These are phyloP conservation scores for Petrocephalus sullivani DNA, from an alignment of 2,797 vertebrate species.

Conservation along the genomic window DNA sequence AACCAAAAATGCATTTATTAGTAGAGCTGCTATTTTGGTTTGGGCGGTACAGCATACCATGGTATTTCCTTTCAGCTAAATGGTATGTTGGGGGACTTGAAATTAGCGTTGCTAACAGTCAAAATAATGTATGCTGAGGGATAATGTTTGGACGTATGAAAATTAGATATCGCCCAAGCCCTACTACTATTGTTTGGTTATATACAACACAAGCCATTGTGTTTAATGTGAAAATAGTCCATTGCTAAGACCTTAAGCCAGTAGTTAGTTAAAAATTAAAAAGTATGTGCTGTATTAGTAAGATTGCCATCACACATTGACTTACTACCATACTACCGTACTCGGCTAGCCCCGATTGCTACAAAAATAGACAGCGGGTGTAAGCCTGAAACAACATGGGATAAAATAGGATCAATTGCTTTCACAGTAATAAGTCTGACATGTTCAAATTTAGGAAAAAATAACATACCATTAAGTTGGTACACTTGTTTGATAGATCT, in stretches of 20 bases:
- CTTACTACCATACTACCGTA: background rate
- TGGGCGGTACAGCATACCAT: background rate
- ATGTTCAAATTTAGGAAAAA: background rate
- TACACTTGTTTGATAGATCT: background rate
- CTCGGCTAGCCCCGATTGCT: background rate
- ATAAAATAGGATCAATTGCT: background rate
- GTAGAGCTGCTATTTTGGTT: background rate
- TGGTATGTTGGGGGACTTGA: background rate
- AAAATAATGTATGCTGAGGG: background rate
- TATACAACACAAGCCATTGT: background rate
- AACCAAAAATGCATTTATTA: background rate
- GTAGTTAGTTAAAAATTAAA: background rate
- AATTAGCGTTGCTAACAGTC: background rate
- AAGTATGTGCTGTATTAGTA: background rate
- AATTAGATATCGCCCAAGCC: background rate
- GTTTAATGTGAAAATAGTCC: background rate
- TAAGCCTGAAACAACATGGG: background rate
- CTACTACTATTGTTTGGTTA: background rate
- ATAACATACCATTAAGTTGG: background rate
- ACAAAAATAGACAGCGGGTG: background rate
- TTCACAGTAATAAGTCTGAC: background rate
- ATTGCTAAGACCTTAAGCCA: background rate
- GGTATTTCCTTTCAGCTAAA: background rate
- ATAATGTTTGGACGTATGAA: background rate
- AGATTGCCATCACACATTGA: background rate